Evolutionary conservation across 2,797 vertebrate species (phyloP).

Genomic region (Otolemur crassicaudatus): DNA sequence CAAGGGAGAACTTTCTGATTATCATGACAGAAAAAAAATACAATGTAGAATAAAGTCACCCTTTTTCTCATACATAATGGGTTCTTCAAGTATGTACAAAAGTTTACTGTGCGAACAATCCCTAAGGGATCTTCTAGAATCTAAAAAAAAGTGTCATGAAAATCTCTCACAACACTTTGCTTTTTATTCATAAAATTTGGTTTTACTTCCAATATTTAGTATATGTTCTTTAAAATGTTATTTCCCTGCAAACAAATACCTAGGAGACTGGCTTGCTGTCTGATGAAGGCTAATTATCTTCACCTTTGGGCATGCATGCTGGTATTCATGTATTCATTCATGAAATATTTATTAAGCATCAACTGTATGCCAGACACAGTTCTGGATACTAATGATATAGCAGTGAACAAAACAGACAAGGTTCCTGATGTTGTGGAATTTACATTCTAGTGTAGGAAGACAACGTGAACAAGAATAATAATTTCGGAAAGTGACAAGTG

Average conservation of each 20-base stretch:
- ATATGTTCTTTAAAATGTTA: neutral
- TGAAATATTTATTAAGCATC: constrained; percentile 17
- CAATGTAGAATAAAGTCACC: neutral
- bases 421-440: neutral
- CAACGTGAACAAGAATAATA: neutral
- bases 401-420: neutral
- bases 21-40: neutral
- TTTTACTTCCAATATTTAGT: neutral
- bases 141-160: neutral
- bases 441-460: neutral
- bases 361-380: neutral
- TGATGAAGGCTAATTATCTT: neutral
- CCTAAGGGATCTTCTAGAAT: neutral
- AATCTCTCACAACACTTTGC: neutral
- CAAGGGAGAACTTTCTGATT: neutral
- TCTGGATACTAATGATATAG: neutral
- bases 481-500: neutral
- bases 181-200: constrained; percentile 2
- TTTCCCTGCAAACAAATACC: neutral
- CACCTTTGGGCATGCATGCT: neutral
- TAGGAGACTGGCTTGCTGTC: neutral
- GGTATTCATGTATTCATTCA: neutral
- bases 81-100: neutral
- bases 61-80: neutral
- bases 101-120: neutral